Conservation (phyloP, 1,140 invertebrate species). For the Ptiloglossa arizonensis region DNA sequence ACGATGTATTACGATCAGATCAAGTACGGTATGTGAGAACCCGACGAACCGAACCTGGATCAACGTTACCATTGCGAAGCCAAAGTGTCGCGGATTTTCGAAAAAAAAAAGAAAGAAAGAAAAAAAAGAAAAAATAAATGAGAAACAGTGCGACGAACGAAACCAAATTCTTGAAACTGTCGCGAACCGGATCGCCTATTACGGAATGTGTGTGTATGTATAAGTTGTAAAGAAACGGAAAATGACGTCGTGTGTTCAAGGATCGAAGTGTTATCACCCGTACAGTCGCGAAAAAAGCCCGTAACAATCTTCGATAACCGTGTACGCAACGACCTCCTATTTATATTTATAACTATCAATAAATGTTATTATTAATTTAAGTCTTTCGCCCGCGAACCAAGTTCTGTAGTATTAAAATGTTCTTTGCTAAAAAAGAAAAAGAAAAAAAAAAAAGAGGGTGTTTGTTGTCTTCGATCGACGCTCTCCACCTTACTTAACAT, state of each 20-base stretch:
- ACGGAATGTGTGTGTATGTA: not conserved
- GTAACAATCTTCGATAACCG: not conserved
- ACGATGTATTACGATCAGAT: constrained; percentile 78
- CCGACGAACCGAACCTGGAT: not conserved
- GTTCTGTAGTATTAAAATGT: constrained; percentile 61
- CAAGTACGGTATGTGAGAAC: constrained; percentile 76
- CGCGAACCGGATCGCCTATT: not conserved
- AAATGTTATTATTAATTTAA: constrained; percentile 71
- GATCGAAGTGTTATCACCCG: not conserved
- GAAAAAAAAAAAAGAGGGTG: not conserved
- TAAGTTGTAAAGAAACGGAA: constrained; percentile 23
- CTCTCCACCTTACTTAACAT: not conserved
- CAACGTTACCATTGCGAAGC: constrained; percentile 5
- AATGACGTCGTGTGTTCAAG: not conserved
- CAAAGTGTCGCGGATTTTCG: constrained; percentile 5
- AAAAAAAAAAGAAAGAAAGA: not conserved
- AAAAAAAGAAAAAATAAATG: not conserved
- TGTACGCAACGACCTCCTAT: constrained; percentile 43
- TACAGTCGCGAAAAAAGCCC: not conserved
- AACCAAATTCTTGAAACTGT: too few relatives aligned
- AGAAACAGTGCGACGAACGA: not conserved
- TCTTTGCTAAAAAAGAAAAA: constrained; percentile 49
- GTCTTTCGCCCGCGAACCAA: constrained; percentile 40
- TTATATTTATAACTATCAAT: constrained; percentile 67
- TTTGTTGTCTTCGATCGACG: not conserved